These are phyloP conservation scores for Drosophila truncata DNA, from an alignment of 1,140 invertebrate species.

Conservation along the genomic window DNA sequence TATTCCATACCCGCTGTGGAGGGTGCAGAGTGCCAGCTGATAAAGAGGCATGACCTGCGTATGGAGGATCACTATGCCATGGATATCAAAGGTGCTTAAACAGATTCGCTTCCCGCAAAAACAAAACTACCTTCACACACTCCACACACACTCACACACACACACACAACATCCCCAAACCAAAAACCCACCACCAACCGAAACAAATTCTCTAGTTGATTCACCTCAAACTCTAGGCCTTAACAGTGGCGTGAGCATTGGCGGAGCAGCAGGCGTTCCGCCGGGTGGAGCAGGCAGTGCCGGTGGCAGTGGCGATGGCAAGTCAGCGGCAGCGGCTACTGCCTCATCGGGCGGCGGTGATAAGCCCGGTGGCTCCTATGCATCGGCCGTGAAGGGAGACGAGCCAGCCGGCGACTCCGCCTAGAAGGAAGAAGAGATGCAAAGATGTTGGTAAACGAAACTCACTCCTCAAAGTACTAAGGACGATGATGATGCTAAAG, in stretches of 20 bases:
- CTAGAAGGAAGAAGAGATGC: constrained; percentile 51
- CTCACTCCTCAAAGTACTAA: constrained; percentile 82
- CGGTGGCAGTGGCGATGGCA: constrained; percentile 48
- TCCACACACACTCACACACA: constrained; percentile 23
- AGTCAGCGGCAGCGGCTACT: constrained; percentile 13
- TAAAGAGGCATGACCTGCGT: constrained; percentile 86
- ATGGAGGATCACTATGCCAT: constrained; percentile 79
- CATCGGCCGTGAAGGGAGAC: constrained; percentile 79
- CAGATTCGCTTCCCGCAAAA: constrained; percentile 19
- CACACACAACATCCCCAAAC: constrained; percentile 44
- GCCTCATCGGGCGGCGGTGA: constrained; percentile 28
- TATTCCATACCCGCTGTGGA: constrained; percentile 95
- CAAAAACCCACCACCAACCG: constrained; percentile 40
- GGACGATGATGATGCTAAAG: constrained; percentile 82
- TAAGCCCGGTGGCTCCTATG: constrained; percentile 65
- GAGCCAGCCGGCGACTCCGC: constrained; percentile 67
- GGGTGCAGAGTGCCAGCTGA: constrained; percentile 95
- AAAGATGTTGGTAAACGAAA: constrained; percentile 46
- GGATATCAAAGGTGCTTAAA: constrained; percentile 82
- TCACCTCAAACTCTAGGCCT: constrained; percentile 77
- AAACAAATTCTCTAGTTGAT: constrained; percentile 78
- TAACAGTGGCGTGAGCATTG: constrained; percentile 77
- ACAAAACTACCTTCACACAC: no score
- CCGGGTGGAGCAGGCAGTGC: constrained; percentile 35
- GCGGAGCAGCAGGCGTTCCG: constrained; percentile 71